phyloP scores from a whole-genome alignment of 2,888 invertebrate species.

The Crepidodera aurea region DNA sequence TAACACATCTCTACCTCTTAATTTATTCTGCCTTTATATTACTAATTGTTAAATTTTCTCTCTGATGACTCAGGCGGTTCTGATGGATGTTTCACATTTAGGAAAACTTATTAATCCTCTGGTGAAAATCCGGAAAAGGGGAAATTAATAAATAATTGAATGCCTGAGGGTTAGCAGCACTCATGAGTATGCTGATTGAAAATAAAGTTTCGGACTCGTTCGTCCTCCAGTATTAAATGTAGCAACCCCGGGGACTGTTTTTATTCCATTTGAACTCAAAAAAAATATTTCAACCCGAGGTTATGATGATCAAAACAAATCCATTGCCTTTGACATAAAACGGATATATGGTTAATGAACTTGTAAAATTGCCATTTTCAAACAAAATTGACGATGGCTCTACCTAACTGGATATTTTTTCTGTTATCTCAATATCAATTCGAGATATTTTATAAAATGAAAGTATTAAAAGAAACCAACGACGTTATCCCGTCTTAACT shows the following conservation, averaged over 20 bases:
- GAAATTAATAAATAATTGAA: constrained; percentile 55
- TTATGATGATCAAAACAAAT: not conserved
- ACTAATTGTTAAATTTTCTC: constrained; percentile 1
- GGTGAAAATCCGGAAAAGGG: constrained; percentile 44
- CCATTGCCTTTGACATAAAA: too few species aligned
- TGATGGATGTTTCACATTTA: constrained; percentile 3
- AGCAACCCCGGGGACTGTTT: constrained; percentile 10
- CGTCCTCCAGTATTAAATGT: constrained; percentile 15
- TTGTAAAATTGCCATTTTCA: too few species aligned
- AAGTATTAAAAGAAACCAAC: too few species aligned
- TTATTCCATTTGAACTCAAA: constrained; percentile 3
- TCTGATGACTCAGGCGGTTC: not conserved
- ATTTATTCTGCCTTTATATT: not conserved
- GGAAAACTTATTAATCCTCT: constrained; percentile 10
- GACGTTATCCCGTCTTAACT: too few species aligned
- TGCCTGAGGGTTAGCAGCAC: constrained; percentile 49
- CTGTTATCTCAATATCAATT: too few species aligned
- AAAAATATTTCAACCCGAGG: not conserved
- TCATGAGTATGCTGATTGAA: constrained; percentile 51
- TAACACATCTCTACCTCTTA: too few species aligned
- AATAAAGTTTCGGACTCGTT: too few species aligned
- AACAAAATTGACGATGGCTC: too few species aligned
- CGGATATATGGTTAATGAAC: too few species aligned
- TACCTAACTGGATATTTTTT: too few species aligned
- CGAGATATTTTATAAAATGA: too few species aligned